Evolutionary conservation across 2,888 invertebrate genomes (phyloP), one percentile per base, ranked within the genome.

Genomic region (Idaea straminata): DNA sequence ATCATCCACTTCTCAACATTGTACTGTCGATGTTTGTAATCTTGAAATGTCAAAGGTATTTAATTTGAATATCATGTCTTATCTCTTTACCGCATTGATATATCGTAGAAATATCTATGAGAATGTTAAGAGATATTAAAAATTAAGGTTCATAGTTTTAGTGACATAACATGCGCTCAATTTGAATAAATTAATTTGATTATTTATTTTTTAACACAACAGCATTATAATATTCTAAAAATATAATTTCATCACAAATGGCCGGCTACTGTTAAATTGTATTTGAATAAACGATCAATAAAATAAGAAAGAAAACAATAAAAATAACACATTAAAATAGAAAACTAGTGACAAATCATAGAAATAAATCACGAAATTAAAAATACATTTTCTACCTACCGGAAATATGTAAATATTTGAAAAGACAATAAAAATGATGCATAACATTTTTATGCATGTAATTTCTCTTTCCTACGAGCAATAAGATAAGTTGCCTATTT

Each of bases 41-140:
- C 92, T 92, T 80, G 78, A 88, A 89, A 91, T 89, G 91, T 92
- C 91, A 90, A 91, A 88, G 90, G 88, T 89, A 92, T 92, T 92
- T 90, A 91, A 91, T 92, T 92, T 92, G 90, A 91, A 91, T 92
- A 92, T 91, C 91, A 87, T 83, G 75, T 83, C 83, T 91, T 91
- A 92, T 92, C 91, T 88, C 75, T 81, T 72, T 85, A 82, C 81
- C 83, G 85, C 85, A 86, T 87, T 85, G 83, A 83, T 83, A 88
- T 91, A 91, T 91, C 89, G 86, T 86, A 87, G 82, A 87, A 86
- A 83, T 86, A 86, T 87, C 85, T 85, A 82, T 81, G 76, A 47
- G 78, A 65, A 75, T 69, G 69, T 69, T 71, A 70, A 72, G 66
- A 64, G 64, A 72, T 66, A 66, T 72, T 70, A 66, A 61, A 68